Percentiles rank a stretch among this genome's conserved stretches.
Conservation (phyloP, 1,140 invertebrate species). For the Prorops nasuta region DNA sequence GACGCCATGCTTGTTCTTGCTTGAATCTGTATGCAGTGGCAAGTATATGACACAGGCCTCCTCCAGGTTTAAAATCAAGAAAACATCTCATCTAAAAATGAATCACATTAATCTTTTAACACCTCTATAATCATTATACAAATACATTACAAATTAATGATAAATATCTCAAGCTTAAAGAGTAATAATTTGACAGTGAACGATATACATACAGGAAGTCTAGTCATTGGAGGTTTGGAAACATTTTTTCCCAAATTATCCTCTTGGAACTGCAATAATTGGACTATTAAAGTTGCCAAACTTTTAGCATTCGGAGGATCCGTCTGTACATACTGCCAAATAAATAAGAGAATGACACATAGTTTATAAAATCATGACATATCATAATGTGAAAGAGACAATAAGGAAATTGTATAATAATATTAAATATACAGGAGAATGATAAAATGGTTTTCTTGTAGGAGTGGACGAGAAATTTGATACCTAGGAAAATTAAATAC, state of each 20-base stretch:
- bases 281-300: conserved; percentile 78
- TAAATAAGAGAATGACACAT: conserved; percentile 45
- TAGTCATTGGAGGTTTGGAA: conserved; percentile 78
- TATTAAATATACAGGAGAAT: neutral
- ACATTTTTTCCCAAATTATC: conserved; percentile 93
- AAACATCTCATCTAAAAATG: conserved; percentile 84
- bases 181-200: conserved; percentile 7
- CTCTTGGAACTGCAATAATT: conserved; percentile 94
- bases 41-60: conserved; percentile 89
- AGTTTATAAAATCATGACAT: conserved; percentile 14
- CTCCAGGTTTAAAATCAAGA: conserved; percentile 91
- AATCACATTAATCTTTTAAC: too few relatives aligned
- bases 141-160: too few relatives aligned
- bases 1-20: conserved; percentile 90
- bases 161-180: too few relatives aligned
- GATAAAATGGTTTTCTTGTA: too few relatives aligned
- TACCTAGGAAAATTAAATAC: too few relatives aligned
- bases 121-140: too few relatives aligned
- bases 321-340: conserved; percentile 75
- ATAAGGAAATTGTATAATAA: neutral
- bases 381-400: neutral
- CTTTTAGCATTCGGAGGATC: conserved; percentile 94
- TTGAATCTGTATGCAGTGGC: conserved; percentile 93
- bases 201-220: conserved; percentile 73
- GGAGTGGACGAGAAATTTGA: too few relatives aligned